Conservation (phyloP, 2,888 invertebrate species). For the Ormia ochracea region DNA sequence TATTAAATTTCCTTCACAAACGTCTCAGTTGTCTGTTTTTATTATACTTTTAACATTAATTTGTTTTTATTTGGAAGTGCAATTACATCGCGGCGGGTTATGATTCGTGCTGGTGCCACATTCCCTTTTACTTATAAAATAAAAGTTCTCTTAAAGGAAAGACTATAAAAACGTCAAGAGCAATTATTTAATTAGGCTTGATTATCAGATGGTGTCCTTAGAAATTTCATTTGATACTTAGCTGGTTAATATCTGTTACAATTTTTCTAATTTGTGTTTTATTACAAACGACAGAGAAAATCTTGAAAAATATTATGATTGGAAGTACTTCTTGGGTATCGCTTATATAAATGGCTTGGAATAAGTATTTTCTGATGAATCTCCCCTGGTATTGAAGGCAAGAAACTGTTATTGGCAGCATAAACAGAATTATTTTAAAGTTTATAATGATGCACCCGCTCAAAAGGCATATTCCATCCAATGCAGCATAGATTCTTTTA, state of each 20-base stretch:
- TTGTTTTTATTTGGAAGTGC: not conserved
- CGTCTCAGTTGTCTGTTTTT: not conserved
- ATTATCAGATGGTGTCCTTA: not conserved
- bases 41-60: not conserved
- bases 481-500: no score
- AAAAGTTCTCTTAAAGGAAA: not conserved
- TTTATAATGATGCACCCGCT: no score
- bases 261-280: no score
- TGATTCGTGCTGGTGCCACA: not conserved
- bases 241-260: not conserved
- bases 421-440: no score
- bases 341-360: no score
- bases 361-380: no score
- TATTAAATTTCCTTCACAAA: constrained; percentile 14
- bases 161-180: not conserved
- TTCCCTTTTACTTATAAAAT: not conserved
- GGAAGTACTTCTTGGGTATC: no score
- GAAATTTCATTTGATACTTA: not conserved
- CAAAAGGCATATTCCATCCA: no score
- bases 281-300: no score
- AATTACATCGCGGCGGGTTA: not conserved
- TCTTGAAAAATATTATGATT: no score
- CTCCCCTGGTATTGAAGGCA: no score
- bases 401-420: no score
- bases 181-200: not conserved